These are phyloP conservation scores for Hydrolagus colliei DNA, from an alignment of 2,797 vertebrate species.

Conservation along the genomic window DNA sequence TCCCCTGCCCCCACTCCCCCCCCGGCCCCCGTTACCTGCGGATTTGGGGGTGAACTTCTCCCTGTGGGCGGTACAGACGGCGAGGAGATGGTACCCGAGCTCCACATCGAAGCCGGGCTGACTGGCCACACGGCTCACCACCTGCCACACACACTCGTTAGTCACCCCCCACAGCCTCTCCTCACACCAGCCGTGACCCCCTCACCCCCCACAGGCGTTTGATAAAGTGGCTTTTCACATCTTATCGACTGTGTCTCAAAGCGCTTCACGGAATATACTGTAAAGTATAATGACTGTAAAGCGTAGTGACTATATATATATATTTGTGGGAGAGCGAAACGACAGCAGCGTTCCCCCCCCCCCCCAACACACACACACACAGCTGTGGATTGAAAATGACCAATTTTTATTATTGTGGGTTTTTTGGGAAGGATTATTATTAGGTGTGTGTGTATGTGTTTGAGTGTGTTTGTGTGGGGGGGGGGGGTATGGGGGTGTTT, in stretches of 20 bases:
- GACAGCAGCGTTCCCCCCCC: no score
- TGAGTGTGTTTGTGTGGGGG: no score
- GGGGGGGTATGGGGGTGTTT: no score
- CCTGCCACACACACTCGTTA: background rate
- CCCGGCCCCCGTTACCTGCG: background rate
- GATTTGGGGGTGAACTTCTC: constrained; percentile 32
- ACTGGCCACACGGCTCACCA: constrained; percentile 18
- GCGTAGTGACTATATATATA: background rate
- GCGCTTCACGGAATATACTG: background rate
- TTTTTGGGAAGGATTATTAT: no score
- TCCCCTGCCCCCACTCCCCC: no score
- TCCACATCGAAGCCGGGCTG: constrained; percentile 33
- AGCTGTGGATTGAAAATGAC: no score
- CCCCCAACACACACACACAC: no score
- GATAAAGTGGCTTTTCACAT: background rate
- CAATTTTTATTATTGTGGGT: background rate
- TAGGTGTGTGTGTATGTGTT: no score
- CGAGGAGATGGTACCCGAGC: constrained; percentile 27
- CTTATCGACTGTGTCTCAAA: background rate
- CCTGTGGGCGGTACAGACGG: constrained; percentile 23
- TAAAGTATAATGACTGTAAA: background rate
- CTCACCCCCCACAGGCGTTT: no score
- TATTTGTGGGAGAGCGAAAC: no score
- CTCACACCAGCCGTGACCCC: background rate
- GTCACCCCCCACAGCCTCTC: background rate